Evolutionary conservation across 53 echinoderm and acorn worm species (phyloP), one percentile per base, ranked within the genome.

Genomic region (Stichopus horrens): DNA sequence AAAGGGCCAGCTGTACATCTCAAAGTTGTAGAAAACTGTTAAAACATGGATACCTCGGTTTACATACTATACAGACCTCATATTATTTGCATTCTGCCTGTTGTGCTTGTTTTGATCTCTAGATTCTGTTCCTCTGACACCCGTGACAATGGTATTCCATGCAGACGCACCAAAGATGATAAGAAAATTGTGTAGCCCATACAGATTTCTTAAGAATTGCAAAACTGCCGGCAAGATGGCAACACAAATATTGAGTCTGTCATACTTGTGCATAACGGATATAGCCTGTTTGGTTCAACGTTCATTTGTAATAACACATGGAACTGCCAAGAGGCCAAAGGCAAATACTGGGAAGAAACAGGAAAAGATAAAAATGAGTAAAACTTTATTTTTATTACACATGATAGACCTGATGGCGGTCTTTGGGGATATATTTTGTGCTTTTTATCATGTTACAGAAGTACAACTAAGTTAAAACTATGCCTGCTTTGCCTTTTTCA

Each of bases 121-220:
- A 5, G 80, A 21, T 52, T 18, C 21, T 55, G 9, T 79, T 11
- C 55, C 55, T 5, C 55, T 20, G 9, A 79, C 22, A 5, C 80
- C 80, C 20, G 20, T 56, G 22, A 18, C 54, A 6, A 79, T 52
- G 20, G 19, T 57, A 5, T 79, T 79, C 80, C 55, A 79, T 9
- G 56, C 80, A 18, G 56, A 4, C 5, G 55, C 80, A 2, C 57
- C 80, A 55, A 79, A 57, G 21, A 79, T 6, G 5, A 79, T 79
- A 6, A 79, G 80, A 16, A 56, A 79, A 56, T 79, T 79, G 8
- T 21, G 2, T 53, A 79, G 54, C 7, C 80, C 80, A n/a, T 79
- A 79, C 52, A 55, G n/a, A 55, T 55, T 57, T n/a, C 80, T 18
- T 5, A 79, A 55, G 21, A 80, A 16, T 80, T 80, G 80, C 56